These are phyloP conservation scores for Pollachius pollachius DNA, from an alignment of 2,113 vertebrate genomes.

Conservation along the genomic window DNA sequence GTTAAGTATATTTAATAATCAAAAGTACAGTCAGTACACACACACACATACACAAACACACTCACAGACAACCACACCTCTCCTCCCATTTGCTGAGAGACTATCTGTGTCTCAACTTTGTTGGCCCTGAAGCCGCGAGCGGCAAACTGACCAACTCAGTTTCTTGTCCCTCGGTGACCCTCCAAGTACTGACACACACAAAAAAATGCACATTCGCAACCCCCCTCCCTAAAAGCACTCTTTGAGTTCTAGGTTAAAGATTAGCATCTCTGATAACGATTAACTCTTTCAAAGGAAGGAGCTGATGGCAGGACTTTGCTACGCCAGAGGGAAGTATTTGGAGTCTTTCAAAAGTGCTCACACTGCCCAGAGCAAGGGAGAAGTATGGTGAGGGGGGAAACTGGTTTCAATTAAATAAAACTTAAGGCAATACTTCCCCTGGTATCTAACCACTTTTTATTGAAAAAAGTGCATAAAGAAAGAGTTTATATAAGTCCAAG, in stretches of 20 bases:
- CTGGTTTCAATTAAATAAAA: no score
- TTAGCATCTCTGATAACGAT: slow-evolving; percentile 85
- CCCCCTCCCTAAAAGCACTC: slow-evolving; percentile 44
- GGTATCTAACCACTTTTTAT: no score
- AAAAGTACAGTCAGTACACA: no score
- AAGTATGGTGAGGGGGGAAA: background rate
- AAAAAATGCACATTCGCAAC: background rate
- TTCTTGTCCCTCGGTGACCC: background rate
- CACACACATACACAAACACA: no score
- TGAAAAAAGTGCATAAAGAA: no score
- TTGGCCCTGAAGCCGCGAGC: background rate
- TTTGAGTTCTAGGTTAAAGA: slow-evolving; percentile 80
- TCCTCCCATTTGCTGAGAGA: background rate
- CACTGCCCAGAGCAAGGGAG: slow-evolving; percentile 21
- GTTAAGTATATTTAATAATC: no score
- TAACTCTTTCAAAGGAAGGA: slow-evolving; percentile 77
- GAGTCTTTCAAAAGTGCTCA: slow-evolving; percentile 8
- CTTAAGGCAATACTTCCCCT: no score
- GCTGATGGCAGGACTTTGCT: slow-evolving; percentile 53
- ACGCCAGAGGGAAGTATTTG: slow-evolving; percentile 11
- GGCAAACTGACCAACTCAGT: background rate
- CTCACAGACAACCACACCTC: background rate
- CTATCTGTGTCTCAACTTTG: background rate
- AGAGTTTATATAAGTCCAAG: no score
- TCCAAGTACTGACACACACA: slow-evolving; percentile 19